Evolutionary conservation across 2,888 invertebrate genomes (phyloP), one percentile per base, ranked within the genome.

Genomic region (Agrilus biguttatus): DNA sequence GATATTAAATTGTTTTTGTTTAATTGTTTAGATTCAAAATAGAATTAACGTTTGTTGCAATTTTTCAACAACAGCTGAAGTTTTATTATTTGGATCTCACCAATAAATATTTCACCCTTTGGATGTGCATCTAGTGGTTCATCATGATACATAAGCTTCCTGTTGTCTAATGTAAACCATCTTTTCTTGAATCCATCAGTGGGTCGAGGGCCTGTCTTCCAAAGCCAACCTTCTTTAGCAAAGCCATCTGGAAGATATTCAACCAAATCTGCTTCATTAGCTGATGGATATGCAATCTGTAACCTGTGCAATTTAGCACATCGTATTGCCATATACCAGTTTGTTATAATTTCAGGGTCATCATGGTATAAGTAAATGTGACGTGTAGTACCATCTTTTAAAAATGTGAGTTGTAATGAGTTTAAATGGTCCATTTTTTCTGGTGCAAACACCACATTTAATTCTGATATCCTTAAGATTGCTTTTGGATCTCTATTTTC

Each of bases 111-210:
- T 70, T 91, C 90, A 39, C 90, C 90, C 67, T 89, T 90, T 0
- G 91, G 88, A 67, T 84, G 83, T 3, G 90, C 85, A 58, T 88
- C 87, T 61, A 90, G 67, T 2, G 84, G 83, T 56, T 88, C 86
- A 58, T 88, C 85, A 56, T 89, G 87, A 58, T 92, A 92, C 88
- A 90, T 90, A n/a, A 92, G 70, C 62, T 89, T 90, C 49, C 91
- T 74, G 55, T 84, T 82, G 54, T 90, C 90, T 36, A 92, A 64
- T 0, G 88, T 88, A 62, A 90, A 90, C 91, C 91, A 92, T 39
- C 91, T 69, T 52, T 83, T 80, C 51, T 85, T 79, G 59, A 86
- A 90, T 0, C 83, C 83, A 58, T 91, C 90, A 5, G 78, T 79
- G 3, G 76, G 72, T 45, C 81, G 69, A 0, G 91, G 91, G 0